Evolutionary conservation across 2,113 vertebrate species (phyloP).

Genomic region (Castor canadensis): DNA sequence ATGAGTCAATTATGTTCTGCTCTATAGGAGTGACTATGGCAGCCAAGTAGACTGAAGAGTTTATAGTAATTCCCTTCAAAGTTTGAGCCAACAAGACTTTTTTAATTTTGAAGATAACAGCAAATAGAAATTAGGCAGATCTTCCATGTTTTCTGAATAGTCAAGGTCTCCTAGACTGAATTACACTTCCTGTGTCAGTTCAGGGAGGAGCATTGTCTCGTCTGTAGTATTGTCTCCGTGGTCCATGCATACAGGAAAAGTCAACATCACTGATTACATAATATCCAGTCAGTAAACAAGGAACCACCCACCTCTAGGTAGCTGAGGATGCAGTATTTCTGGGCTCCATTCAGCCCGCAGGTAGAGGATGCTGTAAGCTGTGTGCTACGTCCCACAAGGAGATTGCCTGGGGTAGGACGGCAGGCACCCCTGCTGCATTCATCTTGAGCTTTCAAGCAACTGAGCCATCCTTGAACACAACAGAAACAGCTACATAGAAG

Average conservation of each 20-base stretch:
- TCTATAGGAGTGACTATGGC: not conserved
- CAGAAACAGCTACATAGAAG: slow-evolving; percentile 22
- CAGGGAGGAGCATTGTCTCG: not conserved
- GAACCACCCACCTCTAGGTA: slow-evolving; percentile 89
- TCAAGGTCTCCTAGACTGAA: not conserved
- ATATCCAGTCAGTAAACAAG: not conserved
- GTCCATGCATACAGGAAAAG: not conserved
- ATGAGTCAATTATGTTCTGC: not conserved
- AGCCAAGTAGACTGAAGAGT: not conserved
- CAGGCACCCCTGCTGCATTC: slow-evolving; percentile 83
- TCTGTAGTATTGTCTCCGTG: not conserved
- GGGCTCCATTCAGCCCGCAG: slow-evolving; percentile 85
- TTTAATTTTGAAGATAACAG: not conserved
- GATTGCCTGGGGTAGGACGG: slow-evolving; percentile 85
- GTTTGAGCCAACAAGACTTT: not conserved
- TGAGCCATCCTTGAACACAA: slow-evolving; percentile 79
- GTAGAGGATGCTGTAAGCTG: slow-evolving; percentile 90
- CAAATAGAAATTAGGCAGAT: slow-evolving; percentile 8
- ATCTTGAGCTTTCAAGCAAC: slow-evolving; percentile 77
- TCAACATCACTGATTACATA: not conserved
- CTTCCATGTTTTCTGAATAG: not conserved
- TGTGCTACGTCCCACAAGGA: slow-evolving; percentile 87
- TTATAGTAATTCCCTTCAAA: not conserved
- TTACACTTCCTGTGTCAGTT: not conserved
- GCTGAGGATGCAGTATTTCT: slow-evolving; percentile 93